Evolutionary conservation across 2,888 invertebrate species (phyloP), one percentile per base, ranked within the genome.

Genomic region (Coremacera marginata): DNA sequence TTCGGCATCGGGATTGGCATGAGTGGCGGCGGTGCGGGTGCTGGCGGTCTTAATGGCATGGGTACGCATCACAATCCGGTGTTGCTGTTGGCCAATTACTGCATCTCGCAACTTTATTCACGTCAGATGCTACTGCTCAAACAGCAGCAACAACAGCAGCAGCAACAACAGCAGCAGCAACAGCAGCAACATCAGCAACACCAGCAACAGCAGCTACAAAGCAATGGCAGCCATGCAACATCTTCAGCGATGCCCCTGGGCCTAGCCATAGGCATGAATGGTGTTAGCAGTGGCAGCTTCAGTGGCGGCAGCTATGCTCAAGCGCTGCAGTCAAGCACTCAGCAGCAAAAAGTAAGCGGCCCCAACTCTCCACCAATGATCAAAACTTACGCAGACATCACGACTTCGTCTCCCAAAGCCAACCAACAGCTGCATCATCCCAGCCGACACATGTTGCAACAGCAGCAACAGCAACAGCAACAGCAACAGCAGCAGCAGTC

Each of bases 71-170:
- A 93, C 82, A 94, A 94, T 85, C 94, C 94, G 7, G 92, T 94
- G 60, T 89, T 94, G 81, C 92, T 94, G 85, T 90, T 95, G 79
- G 94, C 94, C 74, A 95, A 95, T 87, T 94, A 94, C 86, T 95
- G 94, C 88, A 93, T 94, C 91, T 93, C 93, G 22, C 94, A 93
- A 86, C 87, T 94, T 78, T 94, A 93, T 87, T 92, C 93, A 77
- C 91, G 93, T 63, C 93, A 93, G 84, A 91, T 93, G 44, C 87
- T 93, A 27, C 82, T 84, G 22, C 81, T 83, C 31, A 86, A 86
- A 70, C 86, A 86, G 27, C 83, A 85, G n/a, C 92, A 92, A 82
- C 90, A 91, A 62, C 85, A 90, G 81, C 90, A 90, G 72, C 84
- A 84, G 70, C 82, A 82, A 73, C 85, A 82, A 80, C 81, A 82